Evolutionary conservation across 2,113 vertebrate species (phyloP), one percentile per base, ranked within the genome.

Genomic region (Chaenogobius annularis): DNA sequence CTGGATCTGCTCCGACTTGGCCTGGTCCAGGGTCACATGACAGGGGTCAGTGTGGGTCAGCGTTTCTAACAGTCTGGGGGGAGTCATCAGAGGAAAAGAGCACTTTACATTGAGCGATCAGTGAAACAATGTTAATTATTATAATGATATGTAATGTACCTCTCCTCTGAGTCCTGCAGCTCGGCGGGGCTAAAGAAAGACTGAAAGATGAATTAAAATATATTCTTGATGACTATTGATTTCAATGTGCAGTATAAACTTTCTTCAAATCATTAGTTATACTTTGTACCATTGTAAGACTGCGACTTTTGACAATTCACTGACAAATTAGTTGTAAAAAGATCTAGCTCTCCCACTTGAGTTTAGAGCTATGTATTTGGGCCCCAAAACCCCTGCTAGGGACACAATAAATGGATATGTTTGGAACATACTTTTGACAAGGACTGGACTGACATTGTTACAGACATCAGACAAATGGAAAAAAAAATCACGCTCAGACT

Each of bases 1-100:
- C 22, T 94, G 79, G 43, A 94, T 85, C 82, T 93, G 93, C 7
- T 92, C 89, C 2, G 89, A 90, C 87, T 93, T 93, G 44, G 85
- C 81, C 61, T 93, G 89, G 13, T 94, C 93, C 79, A 93, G 85
- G 22, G 56, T 86, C 66, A 94, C 84, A 0, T 78, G 76, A 74
- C 87, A 82, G 2, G 92, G 91, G 68, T 94, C 90, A 0, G 89
- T 88, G 15, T 47, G 80, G 65, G 87, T 88, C 3, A 93, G 75
- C 5, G 89, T 46, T n/a, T 90, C 85, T 14, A 75, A 55, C 20
- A 88, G 87, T 83, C 90, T 92, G 72, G 0, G 43, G 44, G 76
- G 84, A 35, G 69, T 67, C 86, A n/a, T 75, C 1, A 61, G 31
- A 70, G 17, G 76, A 31, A 74, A 15, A 13, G 6, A 9, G 6